Evolutionary conservation across 2,888 invertebrate species (phyloP), one percentile per base, ranked within the genome.

Genomic region (Acleris laterana): DNA sequence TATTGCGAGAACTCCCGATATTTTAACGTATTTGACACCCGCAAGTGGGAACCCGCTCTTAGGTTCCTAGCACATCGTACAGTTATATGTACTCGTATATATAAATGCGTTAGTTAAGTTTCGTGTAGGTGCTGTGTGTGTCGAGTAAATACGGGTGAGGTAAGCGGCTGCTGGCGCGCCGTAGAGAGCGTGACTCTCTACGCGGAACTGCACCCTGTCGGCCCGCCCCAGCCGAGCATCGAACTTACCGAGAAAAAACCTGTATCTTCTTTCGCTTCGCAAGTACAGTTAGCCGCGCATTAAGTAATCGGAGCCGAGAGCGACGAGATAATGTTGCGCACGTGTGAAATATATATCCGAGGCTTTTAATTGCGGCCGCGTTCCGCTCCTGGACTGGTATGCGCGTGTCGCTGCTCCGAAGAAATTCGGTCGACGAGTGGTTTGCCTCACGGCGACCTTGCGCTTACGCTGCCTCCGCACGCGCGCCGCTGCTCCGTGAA

Each of bases 291-390:
- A 91, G 84, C 79, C 81, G 82, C 79, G 81, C 90, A 89, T 92
- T 93, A 92, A 91, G 92, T 93, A 91, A 92, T 90, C 89, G 82
- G 88, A 92, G 84, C 84, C 85, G 88, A 87, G 89, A 87, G 86
- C 85, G 83, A 77, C 85, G 85, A 89, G 89, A 89, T 91, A 91
- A 91, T 89, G 89, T 90, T 91, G 90, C 90, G 89, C 89, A 91
- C 90, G 90, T 89, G 91, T 92, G 90, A 90, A 90, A 91, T 90
- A 90, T 90, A 92, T 90, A 92, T 90, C 89, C 87, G 87, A 88
- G 84, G 83, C 87, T 91, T 92, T 81, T 80, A 69, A 72, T 71
- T 67, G 72, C 70, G 72, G 49, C 69, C 71, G 70, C 71, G 72
- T 70, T 72, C 70, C 68, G 71, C 68, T 67, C 67, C 69, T 72